Evolutionary conservation across 2,797 vertebrate species (phyloP).

Genomic region (Bovichtus diacanthus): DNA sequence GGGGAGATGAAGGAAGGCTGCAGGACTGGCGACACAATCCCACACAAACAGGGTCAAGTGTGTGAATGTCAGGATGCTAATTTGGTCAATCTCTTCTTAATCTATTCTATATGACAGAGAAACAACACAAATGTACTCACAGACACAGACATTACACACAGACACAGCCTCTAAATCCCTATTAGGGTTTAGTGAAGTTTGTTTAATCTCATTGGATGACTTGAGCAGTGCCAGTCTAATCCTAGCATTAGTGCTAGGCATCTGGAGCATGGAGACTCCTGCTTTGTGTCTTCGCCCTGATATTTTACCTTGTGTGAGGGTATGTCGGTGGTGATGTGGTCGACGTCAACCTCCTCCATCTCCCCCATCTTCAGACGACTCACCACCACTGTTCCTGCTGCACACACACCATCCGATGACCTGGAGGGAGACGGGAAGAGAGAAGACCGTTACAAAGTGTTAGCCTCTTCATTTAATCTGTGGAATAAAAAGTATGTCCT

Average conservation of each 20-base stretch:
- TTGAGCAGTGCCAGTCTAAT: constrained; percentile 78
- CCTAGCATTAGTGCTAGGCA: constrained; percentile 61
- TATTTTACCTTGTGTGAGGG: constrained; percentile 91
- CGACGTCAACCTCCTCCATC: constrained; percentile 91
- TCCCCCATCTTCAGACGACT: constrained; percentile 95
- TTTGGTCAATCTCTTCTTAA: constrained; percentile 19
- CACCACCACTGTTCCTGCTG: constrained; percentile 93
- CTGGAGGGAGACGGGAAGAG: constrained; percentile 72
- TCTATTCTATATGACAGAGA: constrained; percentile 22
- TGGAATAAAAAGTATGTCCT: constrained; percentile 31
- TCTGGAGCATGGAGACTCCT: constrained; percentile 52
- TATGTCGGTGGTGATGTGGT: constrained; percentile 88
- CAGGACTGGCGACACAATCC: neutral
- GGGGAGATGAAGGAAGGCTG: constrained; percentile 24
- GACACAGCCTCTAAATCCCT: constrained; percentile 62
- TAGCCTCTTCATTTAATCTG: constrained; percentile 30
- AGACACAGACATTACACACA: constrained; percentile 26
- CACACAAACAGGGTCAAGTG: constrained; percentile 15
- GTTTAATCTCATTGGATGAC: constrained; percentile 81
- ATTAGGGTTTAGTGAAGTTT: constrained; percentile 71
- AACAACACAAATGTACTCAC: constrained; percentile 2
- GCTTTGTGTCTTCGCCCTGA: constrained; percentile 8
- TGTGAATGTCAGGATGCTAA: constrained; percentile 24
- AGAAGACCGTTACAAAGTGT: constrained; percentile 8
- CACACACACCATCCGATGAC: constrained; percentile 93